phyloP scores from a whole-genome alignment of 2,888 invertebrate species.

The Cyclophora punctaria region DNA sequence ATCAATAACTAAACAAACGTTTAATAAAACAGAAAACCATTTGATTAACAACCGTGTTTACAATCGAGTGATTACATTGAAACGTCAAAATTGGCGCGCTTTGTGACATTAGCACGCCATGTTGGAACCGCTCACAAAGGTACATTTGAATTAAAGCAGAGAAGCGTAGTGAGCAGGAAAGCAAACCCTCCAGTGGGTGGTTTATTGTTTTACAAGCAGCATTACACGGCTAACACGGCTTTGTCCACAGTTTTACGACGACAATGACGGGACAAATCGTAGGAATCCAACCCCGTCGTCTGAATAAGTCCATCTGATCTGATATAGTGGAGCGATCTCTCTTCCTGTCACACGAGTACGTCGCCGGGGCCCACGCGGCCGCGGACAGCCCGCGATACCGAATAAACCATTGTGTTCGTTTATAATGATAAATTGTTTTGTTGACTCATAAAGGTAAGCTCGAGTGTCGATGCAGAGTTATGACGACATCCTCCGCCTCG shows the following conservation, averaged over 20 bases:
- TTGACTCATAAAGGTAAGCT: slow-evolving; percentile 15
- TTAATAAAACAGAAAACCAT: slow-evolving; percentile 9
- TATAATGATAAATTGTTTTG: slow-evolving; percentile 17
- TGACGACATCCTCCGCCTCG: too few relatives aligned
- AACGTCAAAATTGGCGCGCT: slow-evolving; percentile 33
- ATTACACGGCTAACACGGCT: slow-evolving; percentile 48
- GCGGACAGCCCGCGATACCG: slow-evolving; percentile 15
- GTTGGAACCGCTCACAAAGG: slow-evolving; percentile 9
- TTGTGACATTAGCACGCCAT: slow-evolving; percentile 27
- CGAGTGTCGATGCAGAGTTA: too few relatives aligned
- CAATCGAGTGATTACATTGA: slow-evolving; percentile 23
- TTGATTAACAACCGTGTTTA: slow-evolving; percentile 17
- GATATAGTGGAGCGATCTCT: slow-evolving; percentile 55
- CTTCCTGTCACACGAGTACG: slow-evolving; percentile 52
- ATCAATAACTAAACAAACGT: slow-evolving; percentile 24
- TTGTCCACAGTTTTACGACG: slow-evolving; percentile 35
- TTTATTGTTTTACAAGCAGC: slow-evolving; percentile 62
- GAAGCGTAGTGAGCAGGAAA: not conserved
- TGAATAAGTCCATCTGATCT: slow-evolving; percentile 42
- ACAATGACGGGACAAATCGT: slow-evolving; percentile 53
- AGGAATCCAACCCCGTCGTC: slow-evolving; percentile 51
- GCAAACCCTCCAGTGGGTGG: slow-evolving; percentile 43
- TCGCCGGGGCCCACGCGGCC: slow-evolving; percentile 26
- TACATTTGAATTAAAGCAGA: slow-evolving; percentile 17
- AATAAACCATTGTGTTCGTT: slow-evolving; percentile 18